Evolutionary conservation across 1,140 invertebrate genomes (phyloP).

Genomic region (Plutomurus gul): DNA sequence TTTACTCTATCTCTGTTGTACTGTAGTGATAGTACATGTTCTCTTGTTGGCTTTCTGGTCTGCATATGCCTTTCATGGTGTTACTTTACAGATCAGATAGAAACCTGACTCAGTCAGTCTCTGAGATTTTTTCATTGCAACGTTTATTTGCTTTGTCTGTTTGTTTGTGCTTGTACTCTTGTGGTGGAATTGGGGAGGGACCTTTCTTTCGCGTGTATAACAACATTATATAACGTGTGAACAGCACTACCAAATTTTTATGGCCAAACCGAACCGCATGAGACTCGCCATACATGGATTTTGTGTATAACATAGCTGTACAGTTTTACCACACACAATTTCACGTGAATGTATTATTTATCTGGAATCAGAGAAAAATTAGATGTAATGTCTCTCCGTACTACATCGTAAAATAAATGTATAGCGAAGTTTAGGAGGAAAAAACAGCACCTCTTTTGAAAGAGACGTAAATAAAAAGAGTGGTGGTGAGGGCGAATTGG

Average conservation of each 20-base stretch:
- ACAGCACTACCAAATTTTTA: neutral
- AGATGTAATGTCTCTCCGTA: too few relatives aligned
- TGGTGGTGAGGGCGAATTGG: too few relatives aligned
- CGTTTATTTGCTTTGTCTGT: constrained; percentile 13
- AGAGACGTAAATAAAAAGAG: too few relatives aligned
- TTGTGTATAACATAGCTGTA: neutral
- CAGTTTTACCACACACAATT: neutral
- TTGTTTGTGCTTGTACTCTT: constrained; percentile 13
- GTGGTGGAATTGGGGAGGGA: neutral
- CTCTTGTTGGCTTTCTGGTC: too few relatives aligned
- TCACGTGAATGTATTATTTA: neutral
- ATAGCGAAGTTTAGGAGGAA: too few relatives aligned
- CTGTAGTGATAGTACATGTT: neutral
- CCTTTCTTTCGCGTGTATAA: neutral
- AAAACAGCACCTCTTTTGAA: too few relatives aligned
- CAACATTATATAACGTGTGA: neutral
- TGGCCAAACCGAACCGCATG: neutral
- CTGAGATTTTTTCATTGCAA: neutral
- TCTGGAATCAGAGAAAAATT: neutral
- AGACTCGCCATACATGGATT: too few relatives aligned
- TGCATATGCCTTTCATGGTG: neutral
- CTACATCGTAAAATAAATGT: too few relatives aligned
- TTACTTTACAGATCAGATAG: neutral
- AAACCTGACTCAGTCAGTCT: neutral
- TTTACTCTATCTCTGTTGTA: neutral